Evolutionary conservation across 2,797 vertebrate species (phyloP).

Genomic region (Bradypodion ventrale): DNA sequence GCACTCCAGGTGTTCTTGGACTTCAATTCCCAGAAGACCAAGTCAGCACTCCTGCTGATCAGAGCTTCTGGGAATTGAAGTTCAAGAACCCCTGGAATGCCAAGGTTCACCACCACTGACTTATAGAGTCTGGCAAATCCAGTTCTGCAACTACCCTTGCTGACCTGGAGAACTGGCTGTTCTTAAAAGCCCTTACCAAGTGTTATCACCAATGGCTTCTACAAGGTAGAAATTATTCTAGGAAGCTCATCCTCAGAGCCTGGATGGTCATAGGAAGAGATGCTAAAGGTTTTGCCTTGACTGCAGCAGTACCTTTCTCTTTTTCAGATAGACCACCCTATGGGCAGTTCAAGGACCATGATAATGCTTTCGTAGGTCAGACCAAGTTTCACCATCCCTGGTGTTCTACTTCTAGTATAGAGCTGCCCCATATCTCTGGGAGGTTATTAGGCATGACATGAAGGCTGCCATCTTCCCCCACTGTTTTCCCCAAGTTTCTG

Average conservation of each 20-base stretch:
- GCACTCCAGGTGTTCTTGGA: no score
- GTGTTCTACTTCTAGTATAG: neutral
- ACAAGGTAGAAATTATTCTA: neutral
- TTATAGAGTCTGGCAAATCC: no score
- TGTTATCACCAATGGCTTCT: neutral
- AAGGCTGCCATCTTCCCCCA: neutral
- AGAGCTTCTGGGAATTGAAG: no score
- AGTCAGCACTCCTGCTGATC: no score
- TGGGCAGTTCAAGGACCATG: neutral
- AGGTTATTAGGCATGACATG: neutral
- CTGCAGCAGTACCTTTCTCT: neutral
- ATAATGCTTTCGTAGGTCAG: neutral
- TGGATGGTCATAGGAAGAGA: neutral
- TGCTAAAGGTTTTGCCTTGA: neutral
- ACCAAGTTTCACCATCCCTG: neutral
- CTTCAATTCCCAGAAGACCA: no score
- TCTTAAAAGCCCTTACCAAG: no score
- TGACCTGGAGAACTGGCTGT: neutral
- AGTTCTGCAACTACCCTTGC: neutral
- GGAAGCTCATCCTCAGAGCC: neutral
- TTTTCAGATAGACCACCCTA: neutral
- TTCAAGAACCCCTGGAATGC: no score
- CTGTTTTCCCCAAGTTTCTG: neutral
- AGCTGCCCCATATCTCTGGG: neutral
- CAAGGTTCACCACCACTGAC: no score